These are phyloP conservation scores for Drosophila vallismaia DNA, from an alignment of 2,888 invertebrate species.

Conservation along the genomic window DNA sequence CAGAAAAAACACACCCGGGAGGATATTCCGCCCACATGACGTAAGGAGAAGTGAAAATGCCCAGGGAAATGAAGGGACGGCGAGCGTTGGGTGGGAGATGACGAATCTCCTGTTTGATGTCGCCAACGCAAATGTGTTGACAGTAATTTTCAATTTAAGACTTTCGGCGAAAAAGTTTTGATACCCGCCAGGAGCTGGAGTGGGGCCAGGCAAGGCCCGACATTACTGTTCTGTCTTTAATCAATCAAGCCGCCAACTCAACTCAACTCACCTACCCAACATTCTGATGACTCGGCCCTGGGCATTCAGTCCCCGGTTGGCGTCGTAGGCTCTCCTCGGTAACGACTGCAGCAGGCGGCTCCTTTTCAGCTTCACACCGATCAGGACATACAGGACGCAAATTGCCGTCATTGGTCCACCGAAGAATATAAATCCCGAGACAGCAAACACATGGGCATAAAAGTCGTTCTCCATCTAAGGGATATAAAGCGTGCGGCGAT, in stretches of 20 bases:
- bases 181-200: conserved; percentile 10
- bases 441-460: conserved; percentile 89
- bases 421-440: conserved; percentile 93
- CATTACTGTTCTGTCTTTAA: conserved; percentile 42
- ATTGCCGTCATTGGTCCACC: conserved; percentile 94
- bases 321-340: conserved; percentile 84
- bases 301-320: conserved; percentile 85
- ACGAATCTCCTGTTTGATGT: conserved; percentile 42
- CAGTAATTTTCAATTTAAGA: conserved; percentile 55
- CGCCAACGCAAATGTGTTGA: conserved; percentile 42
- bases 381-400: conserved; percentile 91
- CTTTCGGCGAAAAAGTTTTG: conserved; percentile 43
- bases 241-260: conserved; percentile 59
- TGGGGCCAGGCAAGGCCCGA: background rate
- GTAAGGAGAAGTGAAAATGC: conserved; percentile 21
- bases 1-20: conserved; percentile 1
- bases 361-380: conserved; percentile 89
- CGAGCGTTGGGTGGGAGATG: conserved; percentile 3
- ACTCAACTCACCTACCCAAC: conserved; percentile 87
- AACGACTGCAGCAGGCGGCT: conserved; percentile 87
- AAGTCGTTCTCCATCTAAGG: conserved; percentile 83
- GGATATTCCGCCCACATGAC: conserved; percentile 6
- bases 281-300: conserved; percentile 90
- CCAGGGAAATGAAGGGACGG: background rate
- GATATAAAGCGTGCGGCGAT: conserved; percentile 1